A percentile compares a stretch with the other conserved stretches of the same genome.
Conservation (phyloP, 1,140 invertebrate genomes). For the Caenorhabditis remanei region DNA sequence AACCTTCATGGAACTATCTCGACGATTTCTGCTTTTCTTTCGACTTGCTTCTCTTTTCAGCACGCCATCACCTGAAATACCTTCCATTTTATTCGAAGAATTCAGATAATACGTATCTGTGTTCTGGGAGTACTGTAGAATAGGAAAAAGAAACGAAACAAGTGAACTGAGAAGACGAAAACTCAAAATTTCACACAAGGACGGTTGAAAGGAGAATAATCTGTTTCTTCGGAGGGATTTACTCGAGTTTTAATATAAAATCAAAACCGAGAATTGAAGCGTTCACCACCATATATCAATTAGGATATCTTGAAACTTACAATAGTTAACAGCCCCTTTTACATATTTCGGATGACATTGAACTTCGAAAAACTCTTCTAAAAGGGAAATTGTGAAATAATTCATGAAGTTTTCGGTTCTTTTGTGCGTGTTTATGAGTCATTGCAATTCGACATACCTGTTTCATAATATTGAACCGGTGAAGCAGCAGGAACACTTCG, state of each 20-base stretch:
- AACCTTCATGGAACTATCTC: conserved; percentile 69
- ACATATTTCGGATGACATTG: conserved; percentile 51
- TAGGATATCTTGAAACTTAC: not conserved
- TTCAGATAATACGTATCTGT: not conserved
- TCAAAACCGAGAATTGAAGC: not conserved
- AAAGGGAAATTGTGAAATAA: conserved; percentile 13
- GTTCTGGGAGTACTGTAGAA: not conserved
- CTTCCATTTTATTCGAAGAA: not conserved
- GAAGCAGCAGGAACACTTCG: conserved; percentile 58
- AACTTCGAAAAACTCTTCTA: conserved; percentile 54
- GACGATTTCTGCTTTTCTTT: conserved; percentile 56
- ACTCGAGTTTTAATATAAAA: not conserved
- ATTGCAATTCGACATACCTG: conserved; percentile 15
- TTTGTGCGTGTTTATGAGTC: not conserved
- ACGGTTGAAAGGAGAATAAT: too few relatives aligned
- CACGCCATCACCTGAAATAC: conserved; percentile 12
- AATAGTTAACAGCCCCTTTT: conserved; percentile 44
- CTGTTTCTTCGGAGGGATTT: too few relatives aligned
- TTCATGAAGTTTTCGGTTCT: not conserved
- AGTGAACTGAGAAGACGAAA: conserved; percentile 1
- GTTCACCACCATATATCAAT: not conserved
- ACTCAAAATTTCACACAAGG: not conserved
- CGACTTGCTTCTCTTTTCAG: conserved; percentile 57
- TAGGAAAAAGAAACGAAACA: too few relatives aligned
- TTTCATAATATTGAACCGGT: conserved; percentile 63